These are phyloP conservation scores for Vanessa tameamea DNA, from an alignment of 1,140 invertebrate species.

Conservation along the genomic window DNA sequence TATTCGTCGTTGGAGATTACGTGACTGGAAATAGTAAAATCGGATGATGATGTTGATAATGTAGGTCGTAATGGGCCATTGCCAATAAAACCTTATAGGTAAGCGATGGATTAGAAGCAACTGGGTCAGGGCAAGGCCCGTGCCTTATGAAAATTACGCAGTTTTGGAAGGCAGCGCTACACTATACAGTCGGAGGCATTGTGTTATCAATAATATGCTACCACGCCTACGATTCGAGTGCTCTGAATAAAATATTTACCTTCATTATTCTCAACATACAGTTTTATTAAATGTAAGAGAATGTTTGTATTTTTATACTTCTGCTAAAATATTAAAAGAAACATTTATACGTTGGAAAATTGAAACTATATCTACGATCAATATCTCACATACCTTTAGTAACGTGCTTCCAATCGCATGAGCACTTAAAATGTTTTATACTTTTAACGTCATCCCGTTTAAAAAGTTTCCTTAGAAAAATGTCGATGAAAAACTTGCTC, in stretches of 20 bases:
- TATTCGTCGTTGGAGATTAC: slow-evolving; percentile 76
- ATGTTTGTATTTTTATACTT: not conserved
- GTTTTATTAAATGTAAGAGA: not conserved
- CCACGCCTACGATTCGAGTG: slow-evolving; percentile 21
- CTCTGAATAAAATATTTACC: slow-evolving; percentile 18
- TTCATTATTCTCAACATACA: not conserved
- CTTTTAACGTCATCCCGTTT: slow-evolving; percentile 6
- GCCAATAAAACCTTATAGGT: slow-evolving; percentile 80
- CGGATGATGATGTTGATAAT: slow-evolving; percentile 80
- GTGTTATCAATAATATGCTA: slow-evolving; percentile 31
- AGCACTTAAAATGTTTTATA: slow-evolving; percentile 13
- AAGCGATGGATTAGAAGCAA: slow-evolving; percentile 79
- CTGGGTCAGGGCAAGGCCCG: slow-evolving; percentile 70
- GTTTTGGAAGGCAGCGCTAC: slow-evolving; percentile 47
- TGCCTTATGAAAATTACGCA: slow-evolving; percentile 69
- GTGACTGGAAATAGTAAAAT: slow-evolving; percentile 81
- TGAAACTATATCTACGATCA: slow-evolving; percentile 1
- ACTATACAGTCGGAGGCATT: slow-evolving; percentile 26
- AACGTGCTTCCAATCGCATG: slow-evolving; percentile 7
- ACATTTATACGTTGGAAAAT: not conserved
- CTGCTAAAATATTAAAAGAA: not conserved
- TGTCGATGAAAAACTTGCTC: slow-evolving; percentile 10
- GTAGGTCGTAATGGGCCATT: slow-evolving; percentile 77
- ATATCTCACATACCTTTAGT: slow-evolving; percentile 1
- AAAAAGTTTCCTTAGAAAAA: slow-evolving; percentile 16